A percentile compares a stretch with the other conserved stretches of the same genome.
Evolutionary conservation across 2,888 invertebrate species (phyloP).

Genomic region (Enchytraeus crypticus): DNA sequence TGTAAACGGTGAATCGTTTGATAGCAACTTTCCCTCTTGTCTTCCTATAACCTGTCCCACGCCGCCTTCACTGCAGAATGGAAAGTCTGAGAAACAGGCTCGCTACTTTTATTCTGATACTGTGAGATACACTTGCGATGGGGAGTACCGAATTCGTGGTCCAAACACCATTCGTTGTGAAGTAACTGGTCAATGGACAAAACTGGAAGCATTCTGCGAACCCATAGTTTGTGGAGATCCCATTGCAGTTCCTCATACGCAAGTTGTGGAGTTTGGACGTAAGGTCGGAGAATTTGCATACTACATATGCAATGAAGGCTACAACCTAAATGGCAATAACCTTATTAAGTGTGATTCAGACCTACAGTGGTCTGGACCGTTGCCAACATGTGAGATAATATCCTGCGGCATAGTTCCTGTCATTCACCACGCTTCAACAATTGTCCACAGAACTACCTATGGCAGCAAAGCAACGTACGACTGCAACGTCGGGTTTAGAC

Average conservation of each 20-base stretch:
- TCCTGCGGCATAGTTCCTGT: slow-evolving; percentile 14
- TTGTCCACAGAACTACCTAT: slow-evolving; percentile 13
- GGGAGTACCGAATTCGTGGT: slow-evolving; percentile 14
- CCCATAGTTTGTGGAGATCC: slow-evolving; percentile 14
- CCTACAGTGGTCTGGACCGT: slow-evolving; percentile 16
- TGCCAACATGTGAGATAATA: slow-evolving; percentile 19
- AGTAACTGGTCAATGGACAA: slow-evolving; percentile 19
- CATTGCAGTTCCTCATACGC: slow-evolving; percentile 12
- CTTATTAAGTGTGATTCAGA: slow-evolving; percentile 16
- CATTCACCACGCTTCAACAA: slow-evolving; percentile 21
- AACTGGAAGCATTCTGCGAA: background rate
- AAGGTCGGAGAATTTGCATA: slow-evolving; percentile 15
- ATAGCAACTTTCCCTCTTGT: slow-evolving; percentile 33
- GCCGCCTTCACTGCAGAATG: slow-evolving; percentile 26
- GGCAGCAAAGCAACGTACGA: slow-evolving; percentile 21
- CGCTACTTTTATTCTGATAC: slow-evolving; percentile 10
- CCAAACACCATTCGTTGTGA: slow-evolving; percentile 12
- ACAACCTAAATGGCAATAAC: slow-evolving; percentile 17
- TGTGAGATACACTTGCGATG: slow-evolving; percentile 12
- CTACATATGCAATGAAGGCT: slow-evolving; percentile 21
- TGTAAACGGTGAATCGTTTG: slow-evolving; percentile 30
- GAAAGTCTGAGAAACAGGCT: slow-evolving; percentile 4
- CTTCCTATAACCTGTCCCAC: slow-evolving; percentile 30
- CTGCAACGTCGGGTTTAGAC: slow-evolving; percentile 30
- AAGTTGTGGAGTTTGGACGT: background rate